Evolutionary conservation across 2,888 invertebrate genomes (phyloP).

Genomic region (Drosophila stalkeri): DNA sequence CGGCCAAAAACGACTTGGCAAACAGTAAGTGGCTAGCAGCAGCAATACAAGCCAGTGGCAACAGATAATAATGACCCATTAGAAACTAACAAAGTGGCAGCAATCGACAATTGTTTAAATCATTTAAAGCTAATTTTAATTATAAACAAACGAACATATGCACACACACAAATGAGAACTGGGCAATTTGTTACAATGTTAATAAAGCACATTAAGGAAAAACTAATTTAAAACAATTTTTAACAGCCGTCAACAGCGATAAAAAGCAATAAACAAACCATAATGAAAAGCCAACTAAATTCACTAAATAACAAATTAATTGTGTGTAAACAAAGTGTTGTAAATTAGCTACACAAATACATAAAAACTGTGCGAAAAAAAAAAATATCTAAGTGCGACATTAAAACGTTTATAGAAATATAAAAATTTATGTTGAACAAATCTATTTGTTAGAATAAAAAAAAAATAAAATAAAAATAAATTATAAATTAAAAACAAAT

Average conservation of each 20-base stretch:
- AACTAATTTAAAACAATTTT: constrained; percentile 3
- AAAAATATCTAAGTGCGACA: constrained; percentile 6
- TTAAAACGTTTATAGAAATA: background rate
- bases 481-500: too few relatives aligned
- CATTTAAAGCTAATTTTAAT: constrained; percentile 13
- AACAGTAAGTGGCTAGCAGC: constrained; percentile 38
- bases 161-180: constrained; percentile 17
- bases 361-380: background rate
- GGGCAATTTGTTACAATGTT: constrained; percentile 19
- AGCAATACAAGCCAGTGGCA: constrained; percentile 20
- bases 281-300: constrained; percentile 1
- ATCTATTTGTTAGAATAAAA: too few relatives aligned
- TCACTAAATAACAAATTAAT: constrained; percentile 16
- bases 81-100: constrained; percentile 12
- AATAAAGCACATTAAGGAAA: constrained; percentile 6
- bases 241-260: constrained; percentile 1
- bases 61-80: constrained; percentile 5
- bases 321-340: constrained; percentile 9
- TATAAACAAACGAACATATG: constrained; percentile 20
- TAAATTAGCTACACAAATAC: constrained; percentile 3
- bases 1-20: constrained; percentile 27
- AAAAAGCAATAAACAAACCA: constrained; percentile 19
- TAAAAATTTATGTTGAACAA: background rate
- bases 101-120: constrained; percentile 19
- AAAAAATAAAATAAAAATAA: background rate